Evolutionary conservation across 2,113 vertebrate species (phyloP).

Genomic region (Pedionomus torquatus): DNA sequence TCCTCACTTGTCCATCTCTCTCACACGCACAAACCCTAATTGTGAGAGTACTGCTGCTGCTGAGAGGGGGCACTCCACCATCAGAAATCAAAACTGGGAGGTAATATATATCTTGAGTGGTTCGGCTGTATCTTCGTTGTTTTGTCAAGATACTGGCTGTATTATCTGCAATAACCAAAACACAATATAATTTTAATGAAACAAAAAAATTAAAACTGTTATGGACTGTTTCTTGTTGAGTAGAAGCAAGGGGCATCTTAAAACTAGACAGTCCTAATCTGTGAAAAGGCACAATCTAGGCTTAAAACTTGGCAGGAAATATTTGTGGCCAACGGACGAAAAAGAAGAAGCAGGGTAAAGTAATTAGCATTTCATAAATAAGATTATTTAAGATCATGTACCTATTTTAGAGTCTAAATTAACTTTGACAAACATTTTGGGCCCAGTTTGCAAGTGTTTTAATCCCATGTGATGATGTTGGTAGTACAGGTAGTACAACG

Average conservation of each 20-base stretch:
- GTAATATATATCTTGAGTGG: conserved; percentile 87
- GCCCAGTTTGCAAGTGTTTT: background rate
- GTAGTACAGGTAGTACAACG: background rate
- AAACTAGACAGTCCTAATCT: background rate
- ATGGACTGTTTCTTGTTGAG: background rate
- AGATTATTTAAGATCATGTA: background rate
- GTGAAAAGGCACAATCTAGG: background rate
- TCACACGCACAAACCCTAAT: conserved; percentile 92
- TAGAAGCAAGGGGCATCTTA: background rate
- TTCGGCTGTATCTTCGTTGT: conserved; percentile 85
- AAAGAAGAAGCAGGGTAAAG: background rate
- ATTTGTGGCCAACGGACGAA: background rate
- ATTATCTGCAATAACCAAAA: conserved; percentile 81
- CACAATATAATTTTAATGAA: conserved; percentile 35
- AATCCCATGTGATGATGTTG: background rate
- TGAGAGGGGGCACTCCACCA: conserved; percentile 89
- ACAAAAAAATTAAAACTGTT: background rate
- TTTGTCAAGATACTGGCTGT: conserved; percentile 85
- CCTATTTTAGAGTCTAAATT: background rate
- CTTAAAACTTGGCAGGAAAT: background rate
- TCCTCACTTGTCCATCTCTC: conserved; percentile 81
- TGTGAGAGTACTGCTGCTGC: conserved; percentile 92
- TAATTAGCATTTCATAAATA: background rate
- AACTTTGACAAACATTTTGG: background rate
- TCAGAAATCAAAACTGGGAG: conserved; percentile 91